Conservation (phyloP, 2,888 invertebrate species). For the Lingula anatina region DNA sequence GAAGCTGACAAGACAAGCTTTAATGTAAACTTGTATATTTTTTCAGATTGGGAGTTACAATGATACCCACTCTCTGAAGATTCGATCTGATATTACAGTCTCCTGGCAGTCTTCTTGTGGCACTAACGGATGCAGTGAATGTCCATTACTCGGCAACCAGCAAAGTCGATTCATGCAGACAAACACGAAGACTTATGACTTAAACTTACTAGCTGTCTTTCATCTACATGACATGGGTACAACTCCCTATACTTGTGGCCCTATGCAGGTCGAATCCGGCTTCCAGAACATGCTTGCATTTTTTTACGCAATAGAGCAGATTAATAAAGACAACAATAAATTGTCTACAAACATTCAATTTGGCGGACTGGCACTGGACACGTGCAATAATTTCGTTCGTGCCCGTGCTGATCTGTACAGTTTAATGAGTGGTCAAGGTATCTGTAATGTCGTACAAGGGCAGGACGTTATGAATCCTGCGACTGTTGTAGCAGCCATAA, state of each 20-base stretch:
- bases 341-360: slow-evolving; percentile 29
- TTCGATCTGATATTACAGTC: slow-evolving; percentile 27
- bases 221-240: slow-evolving; percentile 46
- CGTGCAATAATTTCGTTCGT: slow-evolving; percentile 40
- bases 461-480: slow-evolving; percentile 29
- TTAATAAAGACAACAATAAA: slow-evolving; percentile 30
- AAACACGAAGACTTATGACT: slow-evolving; percentile 24
- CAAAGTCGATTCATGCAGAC: slow-evolving; percentile 36
- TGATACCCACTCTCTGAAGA: slow-evolving; percentile 38
- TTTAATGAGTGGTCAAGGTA: slow-evolving; percentile 43
- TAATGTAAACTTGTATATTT: no score
- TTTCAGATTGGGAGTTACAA: slow-evolving; percentile 45
- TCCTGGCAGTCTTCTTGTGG: slow-evolving; percentile 24
- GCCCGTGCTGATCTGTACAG: slow-evolving; percentile 48
- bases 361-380: slow-evolving; percentile 49
- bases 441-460: slow-evolving; percentile 35
- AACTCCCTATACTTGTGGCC: slow-evolving; percentile 46
- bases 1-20: no score
- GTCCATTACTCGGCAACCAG: slow-evolving; percentile 23
- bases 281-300: slow-evolving; percentile 52
- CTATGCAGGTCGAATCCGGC: slow-evolving; percentile 32
- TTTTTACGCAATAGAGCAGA: slow-evolving; percentile 49
- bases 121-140: slow-evolving; percentile 16
- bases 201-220: slow-evolving; percentile 51
- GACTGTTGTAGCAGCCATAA: slow-evolving; percentile 41